These are phyloP conservation scores for Luperina nickerlii DNA, from an alignment of 2,888 invertebrate species.

Conservation along the genomic window DNA sequence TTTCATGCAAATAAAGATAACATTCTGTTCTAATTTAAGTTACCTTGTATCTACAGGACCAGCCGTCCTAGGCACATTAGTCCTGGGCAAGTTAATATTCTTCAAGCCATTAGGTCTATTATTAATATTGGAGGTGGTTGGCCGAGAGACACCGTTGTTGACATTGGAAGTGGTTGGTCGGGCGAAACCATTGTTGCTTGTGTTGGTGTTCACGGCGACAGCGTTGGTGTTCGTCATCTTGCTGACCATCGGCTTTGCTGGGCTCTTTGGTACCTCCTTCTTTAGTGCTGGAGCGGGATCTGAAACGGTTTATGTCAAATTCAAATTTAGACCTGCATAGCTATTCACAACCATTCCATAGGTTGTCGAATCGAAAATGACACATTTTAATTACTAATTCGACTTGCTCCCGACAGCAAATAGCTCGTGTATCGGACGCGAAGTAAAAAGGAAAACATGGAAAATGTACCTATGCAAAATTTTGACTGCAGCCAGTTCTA, in stretches of 20 bases:
- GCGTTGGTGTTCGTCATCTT: conserved; percentile 39
- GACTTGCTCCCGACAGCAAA: too few relatives aligned
- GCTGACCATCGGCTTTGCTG: conserved; percentile 32
- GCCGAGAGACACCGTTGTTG: conserved; percentile 32
- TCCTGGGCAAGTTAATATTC: conserved; percentile 52
- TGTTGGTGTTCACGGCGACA: conserved; percentile 25
- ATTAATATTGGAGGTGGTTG: conserved; percentile 39
- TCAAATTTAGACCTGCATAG: not conserved
- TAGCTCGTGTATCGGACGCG: too few relatives aligned
- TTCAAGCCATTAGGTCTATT: conserved; percentile 55
- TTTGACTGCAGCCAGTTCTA: too few relatives aligned
- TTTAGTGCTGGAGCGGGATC: conserved; percentile 73
- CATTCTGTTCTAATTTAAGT: not conserved
- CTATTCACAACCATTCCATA: too few relatives aligned
- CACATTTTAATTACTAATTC: too few relatives aligned
- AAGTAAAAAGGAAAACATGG: too few relatives aligned
- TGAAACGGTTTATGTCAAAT: conserved; percentile 55
- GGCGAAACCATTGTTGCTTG: conserved; percentile 46
- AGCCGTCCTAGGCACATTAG: conserved; percentile 17
- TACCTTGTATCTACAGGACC: conserved; percentile 40
- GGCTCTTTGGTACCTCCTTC: conserved; percentile 63
- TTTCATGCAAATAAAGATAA: not conserved
- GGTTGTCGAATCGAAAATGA: too few relatives aligned
- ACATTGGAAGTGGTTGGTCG: conserved; percentile 36
- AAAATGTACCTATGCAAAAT: too few relatives aligned